Percentiles rank a stretch among this genome's conserved stretches.
Conservation (phyloP, 1,140 invertebrate genomes). For the Brachionus koreanus region DNA sequence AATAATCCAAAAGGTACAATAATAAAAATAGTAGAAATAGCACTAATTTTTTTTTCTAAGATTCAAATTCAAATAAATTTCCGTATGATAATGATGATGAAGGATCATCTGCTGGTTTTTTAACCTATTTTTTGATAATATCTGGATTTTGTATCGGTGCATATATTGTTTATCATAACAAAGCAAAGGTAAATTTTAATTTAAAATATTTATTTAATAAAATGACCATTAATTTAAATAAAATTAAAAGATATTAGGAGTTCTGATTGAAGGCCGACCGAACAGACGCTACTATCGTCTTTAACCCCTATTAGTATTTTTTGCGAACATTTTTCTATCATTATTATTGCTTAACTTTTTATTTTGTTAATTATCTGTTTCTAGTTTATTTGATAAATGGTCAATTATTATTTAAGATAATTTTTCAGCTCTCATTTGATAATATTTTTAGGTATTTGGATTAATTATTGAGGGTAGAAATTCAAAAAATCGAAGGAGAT, state of each 20-base stretch:
- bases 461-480: background rate
- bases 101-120: slow-evolving; percentile 23
- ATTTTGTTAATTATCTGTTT: background rate
- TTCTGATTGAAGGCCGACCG: slow-evolving; percentile 20
- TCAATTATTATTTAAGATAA: background rate
- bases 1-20: background rate
- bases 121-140: slow-evolving; percentile 25
- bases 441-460: background rate
- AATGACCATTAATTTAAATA: slow-evolving; percentile 7
- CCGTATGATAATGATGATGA: slow-evolving; percentile 6
- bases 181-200: slow-evolving; percentile 37
- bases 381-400: slow-evolving; percentile 3
- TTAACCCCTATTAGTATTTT: background rate
- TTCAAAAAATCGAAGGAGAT: background rate
- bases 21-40: background rate
- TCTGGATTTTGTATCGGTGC: background rate
- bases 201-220: too few species aligned
- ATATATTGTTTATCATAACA: slow-evolving; percentile 16
- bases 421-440: background rate
- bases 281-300: slow-evolving; percentile 8
- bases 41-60: background rate
- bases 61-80: background rate
- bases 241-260: slow-evolving; percentile 23
- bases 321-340: background rate
- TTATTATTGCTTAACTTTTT: background rate